phyloP scores from a whole-genome alignment of 2,888 invertebrate genomes.

The Stenoptilia bipunctidactyla region DNA sequence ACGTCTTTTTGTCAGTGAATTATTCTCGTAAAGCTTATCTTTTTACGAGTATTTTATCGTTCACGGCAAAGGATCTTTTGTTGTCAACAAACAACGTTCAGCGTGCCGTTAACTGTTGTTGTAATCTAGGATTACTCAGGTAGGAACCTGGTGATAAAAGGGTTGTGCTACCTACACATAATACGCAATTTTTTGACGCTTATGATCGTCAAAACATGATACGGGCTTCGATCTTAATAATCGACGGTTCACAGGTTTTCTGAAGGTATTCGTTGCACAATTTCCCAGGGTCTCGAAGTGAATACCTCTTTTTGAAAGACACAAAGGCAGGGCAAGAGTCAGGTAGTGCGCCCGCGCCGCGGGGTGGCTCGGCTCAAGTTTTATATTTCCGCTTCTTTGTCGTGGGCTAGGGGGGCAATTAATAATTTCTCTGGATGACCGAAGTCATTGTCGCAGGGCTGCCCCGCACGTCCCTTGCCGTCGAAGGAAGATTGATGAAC shows the following conservation, averaged over 20 bases:
- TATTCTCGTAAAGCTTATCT: constrained; percentile 11
- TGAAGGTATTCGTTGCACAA: constrained; percentile 51
- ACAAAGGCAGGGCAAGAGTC: constrained; percentile 68
- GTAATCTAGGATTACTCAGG: constrained; percentile 35
- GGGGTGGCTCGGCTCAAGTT: constrained; percentile 61
- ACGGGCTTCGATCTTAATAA: constrained; percentile 27
- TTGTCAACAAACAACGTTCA: constrained; percentile 22
- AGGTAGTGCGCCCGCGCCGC: constrained; percentile 61
- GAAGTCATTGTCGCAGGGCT: constrained; percentile 53
- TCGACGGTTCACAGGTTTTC: constrained; percentile 30
- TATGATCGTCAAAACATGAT: constrained; percentile 30
- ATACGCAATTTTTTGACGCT: constrained; percentile 31
- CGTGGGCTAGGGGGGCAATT: constrained; percentile 51
- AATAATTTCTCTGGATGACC: constrained; percentile 69
- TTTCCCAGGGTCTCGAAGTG: constrained; percentile 61
- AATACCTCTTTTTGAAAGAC: constrained; percentile 57
- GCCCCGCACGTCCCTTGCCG: constrained; percentile 35
- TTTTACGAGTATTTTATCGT: constrained; percentile 20
- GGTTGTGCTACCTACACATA: constrained; percentile 26
- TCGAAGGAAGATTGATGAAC: constrained; percentile 64
- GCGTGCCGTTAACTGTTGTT: constrained; percentile 27
- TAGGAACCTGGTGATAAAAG: constrained; percentile 31
- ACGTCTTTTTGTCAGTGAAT: too few relatives aligned
- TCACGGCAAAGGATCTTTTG: constrained; percentile 17
- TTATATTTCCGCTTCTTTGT: constrained; percentile 72